A percentile compares a stretch with the other conserved stretches of the same genome.
Conservation (phyloP, 2,113 vertebrate genomes). For the Zosterops lateralis region DNA sequence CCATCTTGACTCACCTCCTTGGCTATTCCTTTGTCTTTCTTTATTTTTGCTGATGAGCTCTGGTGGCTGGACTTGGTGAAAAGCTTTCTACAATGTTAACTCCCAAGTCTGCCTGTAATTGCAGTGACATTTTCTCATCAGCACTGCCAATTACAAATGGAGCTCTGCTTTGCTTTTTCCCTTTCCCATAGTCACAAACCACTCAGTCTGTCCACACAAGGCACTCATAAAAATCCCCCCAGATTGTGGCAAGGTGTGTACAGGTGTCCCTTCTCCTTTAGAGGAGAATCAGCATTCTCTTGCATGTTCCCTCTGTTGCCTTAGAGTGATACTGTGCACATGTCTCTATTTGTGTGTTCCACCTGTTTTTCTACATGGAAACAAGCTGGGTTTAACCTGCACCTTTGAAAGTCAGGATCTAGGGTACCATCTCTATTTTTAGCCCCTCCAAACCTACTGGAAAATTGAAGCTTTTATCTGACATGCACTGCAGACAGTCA, state of each 20-base stretch:
- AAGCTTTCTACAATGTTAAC: conserved; percentile 9
- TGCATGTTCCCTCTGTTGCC: not conserved
- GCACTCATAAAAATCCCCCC: not conserved
- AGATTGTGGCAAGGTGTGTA: not conserved
- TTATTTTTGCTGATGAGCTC: conserved; percentile 2
- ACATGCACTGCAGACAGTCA: not conserved
- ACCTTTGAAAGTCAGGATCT: not conserved
- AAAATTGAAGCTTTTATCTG: not conserved
- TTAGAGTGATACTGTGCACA: not conserved
- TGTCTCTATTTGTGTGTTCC: not conserved
- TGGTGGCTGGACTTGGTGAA: conserved; percentile 7
- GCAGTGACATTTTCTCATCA: conserved; percentile 15
- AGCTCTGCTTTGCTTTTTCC: not conserved
- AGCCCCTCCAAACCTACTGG: not conserved
- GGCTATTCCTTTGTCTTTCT: not conserved
- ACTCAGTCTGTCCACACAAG: not conserved
- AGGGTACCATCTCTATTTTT: not conserved
- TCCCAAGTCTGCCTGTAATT: conserved; percentile 7
- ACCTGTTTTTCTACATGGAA: not conserved
- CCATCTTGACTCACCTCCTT: not conserved
- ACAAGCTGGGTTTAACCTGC: not conserved
- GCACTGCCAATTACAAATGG: not conserved
- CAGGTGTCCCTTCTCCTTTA: not conserved
- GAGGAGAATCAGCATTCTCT: not conserved
- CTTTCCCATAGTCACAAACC: not conserved